Percentiles rank a stretch among this genome's conserved stretches.
These are phyloP conservation scores for Gadopsis bispinosus DNA, from an alignment of 2,797 vertebrate genomes.

Conservation along the genomic window DNA sequence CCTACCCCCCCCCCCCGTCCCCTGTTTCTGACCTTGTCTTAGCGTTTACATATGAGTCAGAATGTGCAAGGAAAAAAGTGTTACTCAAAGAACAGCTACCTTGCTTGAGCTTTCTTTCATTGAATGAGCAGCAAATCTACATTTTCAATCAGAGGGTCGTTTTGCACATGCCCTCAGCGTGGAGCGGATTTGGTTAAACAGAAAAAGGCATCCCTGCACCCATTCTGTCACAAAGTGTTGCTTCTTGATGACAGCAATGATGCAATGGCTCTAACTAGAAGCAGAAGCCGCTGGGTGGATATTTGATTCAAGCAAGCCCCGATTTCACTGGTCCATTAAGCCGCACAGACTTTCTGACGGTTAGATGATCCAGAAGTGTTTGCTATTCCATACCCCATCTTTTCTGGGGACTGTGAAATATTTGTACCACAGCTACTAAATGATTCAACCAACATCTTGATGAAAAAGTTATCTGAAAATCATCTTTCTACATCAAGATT, in stretches of 20 bases:
- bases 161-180: not conserved
- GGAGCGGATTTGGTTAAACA: slow-evolving; percentile 3
- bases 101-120: not conserved
- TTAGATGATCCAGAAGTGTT: not conserved
- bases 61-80: not conserved
- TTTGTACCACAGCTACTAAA: slow-evolving; percentile 1
- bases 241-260: not conserved
- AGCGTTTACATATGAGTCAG: slow-evolving; percentile 6
- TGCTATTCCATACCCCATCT: not conserved
- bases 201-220: not conserved
- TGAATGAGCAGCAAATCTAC: not conserved
- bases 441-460: not conserved
- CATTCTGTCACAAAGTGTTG: slow-evolving; percentile 5
- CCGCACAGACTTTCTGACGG: not conserved
- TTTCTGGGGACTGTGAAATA: not conserved
- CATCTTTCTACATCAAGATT: not conserved
- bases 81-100: not conserved
- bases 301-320: not conserved
- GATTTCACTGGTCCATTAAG: slow-evolving; percentile 14
- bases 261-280: slow-evolving; percentile 17
- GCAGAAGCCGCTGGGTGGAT: not conserved
- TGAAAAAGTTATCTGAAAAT: not conserved
- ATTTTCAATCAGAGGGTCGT: slow-evolving; percentile 8
- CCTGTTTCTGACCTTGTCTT: not conserved
- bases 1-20: too few species aligned